Base-by-base conservation (phyloP, 1,140 invertebrate genomes). In the Drosophila persimilis region DNA sequence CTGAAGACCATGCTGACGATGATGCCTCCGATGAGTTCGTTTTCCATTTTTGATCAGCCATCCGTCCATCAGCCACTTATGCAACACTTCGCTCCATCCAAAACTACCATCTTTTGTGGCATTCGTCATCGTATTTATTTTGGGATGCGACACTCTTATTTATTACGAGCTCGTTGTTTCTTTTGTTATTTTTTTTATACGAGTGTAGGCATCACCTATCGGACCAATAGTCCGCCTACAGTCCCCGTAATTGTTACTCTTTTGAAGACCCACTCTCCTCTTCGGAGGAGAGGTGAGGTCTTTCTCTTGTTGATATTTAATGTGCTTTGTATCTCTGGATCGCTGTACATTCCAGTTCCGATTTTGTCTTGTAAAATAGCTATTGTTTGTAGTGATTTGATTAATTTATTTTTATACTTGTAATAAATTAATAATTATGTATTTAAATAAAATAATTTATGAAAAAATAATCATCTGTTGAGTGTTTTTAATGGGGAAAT, bases 361-460 rank as follows among this genome's bases (percentile, higher is more conserved):
- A 65, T 50, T 62, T 85, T 73, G 62, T 65, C 61, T 69, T 53
- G 69, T 83, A 75, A 84, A 80, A 71, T 74, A 83, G 78, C 11
- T 39, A 4, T 39, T 60, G 77, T 76, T 85, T 70, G 65, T 71
- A 66, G 69, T 81, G 81, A 85, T 80, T 89, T 77, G 81, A 85
- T 80, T 89, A 74, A 89, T 89, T 89, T 89, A 89, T 89, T 89
- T 75, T 72, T 88, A 53, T 86, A 83, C 77, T 78, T 81, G 74
- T 88, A 84, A 83, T 76, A 75, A 81, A 86, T 85, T 80, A 77
- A 86, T 69, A 69, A 69, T 61, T 79, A 76, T 79, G 72, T 88
- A 88, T 88, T 88, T 88, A 88, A 88, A 88, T 88, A 88, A 88
- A 88, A 72, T 89, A 80, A 77, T 89, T 89, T 89, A 89, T 89